A percentile compares a stretch with the other conserved stretches of the same genome.
Evolutionary conservation across 2,113 vertebrate species (phyloP).

Genomic region (Protobothrops flavoviridis): DNA sequence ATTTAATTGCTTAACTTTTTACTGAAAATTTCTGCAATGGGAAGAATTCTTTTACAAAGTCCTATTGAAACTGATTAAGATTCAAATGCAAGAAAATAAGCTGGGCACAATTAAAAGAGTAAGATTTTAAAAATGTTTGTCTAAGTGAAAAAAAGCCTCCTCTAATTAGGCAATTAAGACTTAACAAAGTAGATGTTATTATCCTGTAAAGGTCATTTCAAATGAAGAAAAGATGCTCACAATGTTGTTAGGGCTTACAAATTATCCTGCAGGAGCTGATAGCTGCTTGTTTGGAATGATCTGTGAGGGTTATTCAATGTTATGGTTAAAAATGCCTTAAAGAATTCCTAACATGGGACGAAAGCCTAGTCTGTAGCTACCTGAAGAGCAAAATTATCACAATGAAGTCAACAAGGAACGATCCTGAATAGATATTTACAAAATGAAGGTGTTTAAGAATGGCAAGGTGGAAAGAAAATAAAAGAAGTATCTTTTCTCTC

Average conservation of each 20-base stretch:
- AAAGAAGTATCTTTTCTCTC: neutral
- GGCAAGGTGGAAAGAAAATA: neutral
- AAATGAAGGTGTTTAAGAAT: neutral
- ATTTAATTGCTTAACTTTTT: neutral
- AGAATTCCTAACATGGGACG: neutral
- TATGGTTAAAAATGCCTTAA: neutral
- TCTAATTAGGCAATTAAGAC: slow-evolving; percentile 70
- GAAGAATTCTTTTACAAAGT: neutral
- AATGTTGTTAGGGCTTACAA: slow-evolving; percentile 27
- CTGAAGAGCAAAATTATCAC: neutral
- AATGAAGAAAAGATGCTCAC: slow-evolving; percentile 50
- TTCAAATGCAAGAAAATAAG: slow-evolving; percentile 46
- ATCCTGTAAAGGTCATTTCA: slow-evolving; percentile 64
- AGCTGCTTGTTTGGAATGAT: slow-evolving; percentile 36
- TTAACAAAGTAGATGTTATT: slow-evolving; percentile 58
- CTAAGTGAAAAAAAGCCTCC: slow-evolving; percentile 54
- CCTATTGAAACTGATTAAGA: slow-evolving; percentile 39
- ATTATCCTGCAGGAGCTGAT: slow-evolving; percentile 36
- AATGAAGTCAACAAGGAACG: neutral
- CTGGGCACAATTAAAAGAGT: slow-evolving; percentile 36
- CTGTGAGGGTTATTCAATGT: neutral
- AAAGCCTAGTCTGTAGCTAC: neutral
- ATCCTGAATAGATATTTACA: neutral
- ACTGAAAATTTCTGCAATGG: neutral
- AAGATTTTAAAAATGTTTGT: slow-evolving; percentile 49